phyloP scores from a whole-genome alignment of 2,797 vertebrate genomes.

The Tragelaphus oryx region DNA sequence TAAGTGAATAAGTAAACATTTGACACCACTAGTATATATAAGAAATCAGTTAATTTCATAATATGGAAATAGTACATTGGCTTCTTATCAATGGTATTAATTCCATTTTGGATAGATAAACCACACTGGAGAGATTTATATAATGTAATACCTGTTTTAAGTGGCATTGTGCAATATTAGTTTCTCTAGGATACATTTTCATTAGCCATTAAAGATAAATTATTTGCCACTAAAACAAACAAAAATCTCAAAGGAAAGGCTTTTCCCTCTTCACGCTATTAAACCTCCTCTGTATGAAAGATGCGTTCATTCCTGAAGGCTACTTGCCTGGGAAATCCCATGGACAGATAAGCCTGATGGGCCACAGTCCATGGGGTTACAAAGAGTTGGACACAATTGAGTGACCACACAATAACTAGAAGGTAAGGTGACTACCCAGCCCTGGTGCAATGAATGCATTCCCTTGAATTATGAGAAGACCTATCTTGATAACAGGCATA shows the following conservation, averaged over 20 bases:
- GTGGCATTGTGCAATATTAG: too few species aligned
- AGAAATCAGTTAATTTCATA: neutral
- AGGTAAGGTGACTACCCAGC: too few species aligned
- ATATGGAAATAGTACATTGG: neutral
- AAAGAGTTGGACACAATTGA: neutral
- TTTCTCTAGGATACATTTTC: neutral
- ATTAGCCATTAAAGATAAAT: neutral
- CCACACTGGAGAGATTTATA: neutral
- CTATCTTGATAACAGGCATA: too few species aligned
- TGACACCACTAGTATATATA: rapidly evolving
- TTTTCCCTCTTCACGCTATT: neutral
- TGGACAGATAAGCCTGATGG: neutral
- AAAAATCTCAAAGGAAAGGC: neutral
- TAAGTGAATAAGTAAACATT: neutral
- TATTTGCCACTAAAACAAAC: neutral
- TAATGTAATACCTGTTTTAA: neutral
- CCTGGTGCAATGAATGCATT: too few species aligned
- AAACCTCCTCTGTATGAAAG: neutral
- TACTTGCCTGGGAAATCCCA: neutral
- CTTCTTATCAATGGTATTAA: neutral
- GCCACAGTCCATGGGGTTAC: neutral
- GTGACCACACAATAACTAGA: neutral
- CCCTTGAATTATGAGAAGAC: neutral
- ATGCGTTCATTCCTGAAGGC: neutral
- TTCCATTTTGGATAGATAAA: neutral